A percentile compares a stretch with the other conserved stretches of the same genome.
These are phyloP conservation scores for Drosophila fuyamai DNA, from an alignment of 1,140 invertebrate genomes.

Conservation along the genomic window DNA sequence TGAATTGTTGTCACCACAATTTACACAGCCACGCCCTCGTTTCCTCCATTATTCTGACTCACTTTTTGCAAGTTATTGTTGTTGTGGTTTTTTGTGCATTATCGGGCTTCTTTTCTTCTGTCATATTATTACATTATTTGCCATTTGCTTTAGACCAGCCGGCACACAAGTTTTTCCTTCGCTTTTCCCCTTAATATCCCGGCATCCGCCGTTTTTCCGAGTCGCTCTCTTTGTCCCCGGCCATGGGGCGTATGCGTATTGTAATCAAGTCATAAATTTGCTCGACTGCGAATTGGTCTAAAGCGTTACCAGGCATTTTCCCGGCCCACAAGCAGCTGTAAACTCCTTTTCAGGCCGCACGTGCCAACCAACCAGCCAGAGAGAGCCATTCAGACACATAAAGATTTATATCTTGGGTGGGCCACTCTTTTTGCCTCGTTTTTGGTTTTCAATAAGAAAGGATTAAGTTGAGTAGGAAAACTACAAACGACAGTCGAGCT, in stretches of 20 bases:
- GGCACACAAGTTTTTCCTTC: constrained; percentile 13
- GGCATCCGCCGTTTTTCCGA: constrained; percentile 6
- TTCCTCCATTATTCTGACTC: not conserved
- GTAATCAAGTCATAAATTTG: constrained; percentile 81
- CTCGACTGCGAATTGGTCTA: constrained; percentile 67
- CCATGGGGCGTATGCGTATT: constrained; percentile 49
- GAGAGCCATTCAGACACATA: constrained; percentile 24
- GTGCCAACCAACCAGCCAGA: constrained; percentile 36
- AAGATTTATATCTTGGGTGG: constrained; percentile 57
- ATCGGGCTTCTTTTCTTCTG: constrained; percentile 42
- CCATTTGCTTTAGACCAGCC: constrained; percentile 58
- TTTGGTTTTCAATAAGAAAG: constrained; percentile 74
- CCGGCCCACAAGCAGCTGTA: constrained; percentile 38
- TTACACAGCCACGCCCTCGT: constrained; percentile 35
- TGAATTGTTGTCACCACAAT: constrained; percentile 79
- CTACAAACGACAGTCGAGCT: constrained; percentile 60
- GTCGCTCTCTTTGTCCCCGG: constrained; percentile 14
- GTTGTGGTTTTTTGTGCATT: constrained; percentile 30
- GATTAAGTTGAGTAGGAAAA: constrained; percentile 75
- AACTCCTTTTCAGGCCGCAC: constrained; percentile 58
- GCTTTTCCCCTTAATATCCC: constrained; percentile 41
- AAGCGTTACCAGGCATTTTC: constrained; percentile 50
- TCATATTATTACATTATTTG: constrained; percentile 76
- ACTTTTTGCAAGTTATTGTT: constrained; percentile 8
- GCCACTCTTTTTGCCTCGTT: constrained; percentile 53